A percentile compares a stretch with the other conserved stretches of the same genome.
These are phyloP conservation scores for Lagorchestes hirsutus DNA, from an alignment of 2,797 vertebrate species.

Conservation along the genomic window DNA sequence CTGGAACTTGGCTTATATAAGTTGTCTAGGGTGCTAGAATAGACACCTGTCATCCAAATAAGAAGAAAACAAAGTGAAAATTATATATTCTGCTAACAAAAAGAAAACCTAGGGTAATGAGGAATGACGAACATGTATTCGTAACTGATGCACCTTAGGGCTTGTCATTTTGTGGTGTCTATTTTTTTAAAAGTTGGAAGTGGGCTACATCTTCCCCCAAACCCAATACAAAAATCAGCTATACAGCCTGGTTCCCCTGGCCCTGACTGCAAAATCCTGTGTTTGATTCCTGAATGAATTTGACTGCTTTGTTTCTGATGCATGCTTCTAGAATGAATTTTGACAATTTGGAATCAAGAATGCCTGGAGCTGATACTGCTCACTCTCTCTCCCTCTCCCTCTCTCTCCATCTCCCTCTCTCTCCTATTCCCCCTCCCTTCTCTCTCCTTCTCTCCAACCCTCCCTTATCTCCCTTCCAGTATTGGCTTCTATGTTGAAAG, in stretches of 20 bases:
- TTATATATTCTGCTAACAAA: background rate
- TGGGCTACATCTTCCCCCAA: conserved; percentile 56
- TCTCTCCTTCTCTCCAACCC: too few species aligned
- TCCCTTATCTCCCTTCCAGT: background rate
- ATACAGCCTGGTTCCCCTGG: conserved; percentile 66
- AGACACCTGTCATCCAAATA: conserved; percentile 49
- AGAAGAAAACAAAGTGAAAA: conserved; percentile 32
- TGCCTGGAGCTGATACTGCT: conserved; percentile 75
- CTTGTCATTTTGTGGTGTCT: background rate
- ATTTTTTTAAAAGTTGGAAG: background rate
- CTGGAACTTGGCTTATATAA: conserved; percentile 40
- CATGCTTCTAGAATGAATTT: conserved; percentile 79
- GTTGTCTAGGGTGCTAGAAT: conserved; percentile 50
- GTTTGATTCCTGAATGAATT: conserved; percentile 81
- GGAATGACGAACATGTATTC: conserved; percentile 52
- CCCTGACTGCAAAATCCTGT: conserved; percentile 79
- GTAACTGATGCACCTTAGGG: conserved; percentile 53
- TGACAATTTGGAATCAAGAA: conserved; percentile 84
- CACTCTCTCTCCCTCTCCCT: background rate
- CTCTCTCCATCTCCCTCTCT: background rate
- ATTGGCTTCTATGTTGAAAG: conserved; percentile 21
- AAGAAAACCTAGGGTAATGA: conserved; percentile 57
- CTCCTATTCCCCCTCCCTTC: background rate
- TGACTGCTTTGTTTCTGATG: conserved; percentile 79
- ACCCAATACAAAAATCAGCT: conserved; percentile 63